These are phyloP conservation scores for Calycopis cecrops DNA, from an alignment of 1,140 invertebrate genomes.

Conservation along the genomic window DNA sequence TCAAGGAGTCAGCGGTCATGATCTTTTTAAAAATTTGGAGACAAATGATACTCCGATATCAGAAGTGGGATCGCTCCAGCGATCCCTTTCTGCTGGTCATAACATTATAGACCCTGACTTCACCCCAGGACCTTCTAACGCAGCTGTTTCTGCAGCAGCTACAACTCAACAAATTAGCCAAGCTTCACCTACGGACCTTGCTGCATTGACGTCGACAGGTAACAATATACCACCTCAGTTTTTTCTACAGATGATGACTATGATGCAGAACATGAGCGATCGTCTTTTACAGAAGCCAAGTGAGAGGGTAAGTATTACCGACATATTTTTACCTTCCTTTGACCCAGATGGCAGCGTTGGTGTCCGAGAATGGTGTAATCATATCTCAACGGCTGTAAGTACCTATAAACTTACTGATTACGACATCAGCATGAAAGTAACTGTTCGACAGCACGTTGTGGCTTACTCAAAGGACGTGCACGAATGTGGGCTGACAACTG, in stretches of 20 bases:
- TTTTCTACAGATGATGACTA: constrained; percentile 29
- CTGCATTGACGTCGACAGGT: no score
- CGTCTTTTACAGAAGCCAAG: constrained; percentile 9
- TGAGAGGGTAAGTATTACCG: constrained; percentile 27
- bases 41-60: no score
- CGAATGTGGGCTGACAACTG: constrained; percentile 23
- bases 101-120: no score
- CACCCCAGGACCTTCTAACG: no score
- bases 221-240: constrained; percentile 21
- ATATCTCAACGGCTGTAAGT: constrained; percentile 6
- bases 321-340: constrained; percentile 33
- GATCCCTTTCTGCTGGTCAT: no score
- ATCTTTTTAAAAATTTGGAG: no score
- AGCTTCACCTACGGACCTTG: no score
- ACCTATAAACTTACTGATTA: constrained; percentile 18
- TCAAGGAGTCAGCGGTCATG: no score
- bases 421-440: constrained; percentile 22
- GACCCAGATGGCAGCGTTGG: constrained; percentile 30
- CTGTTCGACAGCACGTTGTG: no score
- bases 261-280: constrained; percentile 30
- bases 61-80: no score
- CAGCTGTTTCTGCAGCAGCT: no score
- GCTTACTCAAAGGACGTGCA: constrained; percentile 20
- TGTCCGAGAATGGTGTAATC: constrained; percentile 29
- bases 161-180: no score